Evolutionary conservation across 2,888 invertebrate genomes (phyloP).

Genomic region (Spilarctia lutea): DNA sequence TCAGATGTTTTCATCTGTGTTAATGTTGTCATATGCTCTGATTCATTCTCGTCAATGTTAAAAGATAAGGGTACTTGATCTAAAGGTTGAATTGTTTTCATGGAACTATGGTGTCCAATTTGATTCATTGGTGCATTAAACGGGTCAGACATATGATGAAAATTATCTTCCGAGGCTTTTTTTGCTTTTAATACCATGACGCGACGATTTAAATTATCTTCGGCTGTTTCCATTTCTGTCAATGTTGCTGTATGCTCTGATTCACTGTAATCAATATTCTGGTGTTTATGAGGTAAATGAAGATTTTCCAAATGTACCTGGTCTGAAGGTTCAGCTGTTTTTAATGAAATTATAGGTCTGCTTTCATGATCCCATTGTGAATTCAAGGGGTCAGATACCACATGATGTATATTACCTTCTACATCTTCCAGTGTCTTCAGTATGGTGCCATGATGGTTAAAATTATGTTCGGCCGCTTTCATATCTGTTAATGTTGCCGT

Average conservation of each 20-base stretch:
- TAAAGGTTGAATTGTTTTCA: constrained; percentile 35
- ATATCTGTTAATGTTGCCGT: constrained; percentile 2
- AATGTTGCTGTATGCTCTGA: constrained; percentile 16
- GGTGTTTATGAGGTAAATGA: constrained; percentile 9
- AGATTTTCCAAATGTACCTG: background rate
- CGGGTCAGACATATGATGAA: constrained; percentile 29
- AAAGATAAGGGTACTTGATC: background rate
- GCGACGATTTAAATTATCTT: background rate
- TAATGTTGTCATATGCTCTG: constrained; percentile 12
- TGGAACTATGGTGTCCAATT: constrained; percentile 35
- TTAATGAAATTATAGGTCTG: background rate
- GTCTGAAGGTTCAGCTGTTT: background rate
- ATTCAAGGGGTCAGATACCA: background rate
- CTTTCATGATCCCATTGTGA: constrained; percentile 2
- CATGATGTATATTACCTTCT: background rate
- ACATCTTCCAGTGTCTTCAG: background rate
- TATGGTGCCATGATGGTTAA: background rate
- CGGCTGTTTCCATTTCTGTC: constrained; percentile 9
- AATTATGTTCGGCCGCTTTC: constrained; percentile 1
- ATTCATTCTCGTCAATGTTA: constrained; percentile 7
- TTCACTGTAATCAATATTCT: constrained; percentile 8
- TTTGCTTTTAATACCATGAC: background rate
- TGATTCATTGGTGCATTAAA: constrained; percentile 32
- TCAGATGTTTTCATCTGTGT: constrained; percentile 12
- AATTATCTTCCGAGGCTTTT: background rate